Evolutionary conservation across 2,113 vertebrate species (phyloP).

Genomic region (Bambusicola thoracicus): DNA sequence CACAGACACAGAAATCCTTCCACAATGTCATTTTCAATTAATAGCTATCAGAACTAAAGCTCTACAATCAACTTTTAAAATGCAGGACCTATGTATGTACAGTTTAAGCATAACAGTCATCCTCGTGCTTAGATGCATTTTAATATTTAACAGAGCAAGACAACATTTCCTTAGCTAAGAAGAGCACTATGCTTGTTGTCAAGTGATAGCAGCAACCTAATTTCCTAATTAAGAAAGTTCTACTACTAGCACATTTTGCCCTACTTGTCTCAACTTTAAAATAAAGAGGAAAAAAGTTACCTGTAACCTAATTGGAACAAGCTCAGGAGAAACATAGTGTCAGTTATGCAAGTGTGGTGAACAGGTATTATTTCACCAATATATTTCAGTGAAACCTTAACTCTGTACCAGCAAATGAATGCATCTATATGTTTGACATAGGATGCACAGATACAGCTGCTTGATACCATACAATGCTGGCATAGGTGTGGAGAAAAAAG

Average conservation of each 20-base stretch:
- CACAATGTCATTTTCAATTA: neutral
- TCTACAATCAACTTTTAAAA: neutral
- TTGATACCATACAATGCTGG: neutral
- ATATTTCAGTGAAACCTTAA: neutral
- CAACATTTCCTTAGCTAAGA: neutral
- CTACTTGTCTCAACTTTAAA: constrained; percentile 66
- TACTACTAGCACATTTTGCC: constrained; percentile 66
- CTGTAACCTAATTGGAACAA: constrained; percentile 68
- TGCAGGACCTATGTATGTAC: neutral
- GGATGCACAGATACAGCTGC: neutral
- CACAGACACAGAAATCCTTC: neutral
- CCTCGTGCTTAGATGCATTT: neutral
- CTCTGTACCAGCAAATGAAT: neutral
- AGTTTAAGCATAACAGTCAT: neutral
- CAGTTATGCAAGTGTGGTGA: constrained; percentile 43
- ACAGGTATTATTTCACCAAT: neutral
- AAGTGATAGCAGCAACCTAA: constrained; percentile 41
- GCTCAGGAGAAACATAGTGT: constrained; percentile 35
- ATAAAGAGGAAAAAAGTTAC: constrained; percentile 53
- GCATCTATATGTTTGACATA: neutral
- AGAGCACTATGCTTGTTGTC: neutral
- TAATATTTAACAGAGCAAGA: neutral
- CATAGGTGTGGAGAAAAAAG: neutral
- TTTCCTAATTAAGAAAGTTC: constrained; percentile 53
- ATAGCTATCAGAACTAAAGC: neutral